Conservation (phyloP, 2,797 vertebrate genomes). For the Liasis olivaceus region DNA sequence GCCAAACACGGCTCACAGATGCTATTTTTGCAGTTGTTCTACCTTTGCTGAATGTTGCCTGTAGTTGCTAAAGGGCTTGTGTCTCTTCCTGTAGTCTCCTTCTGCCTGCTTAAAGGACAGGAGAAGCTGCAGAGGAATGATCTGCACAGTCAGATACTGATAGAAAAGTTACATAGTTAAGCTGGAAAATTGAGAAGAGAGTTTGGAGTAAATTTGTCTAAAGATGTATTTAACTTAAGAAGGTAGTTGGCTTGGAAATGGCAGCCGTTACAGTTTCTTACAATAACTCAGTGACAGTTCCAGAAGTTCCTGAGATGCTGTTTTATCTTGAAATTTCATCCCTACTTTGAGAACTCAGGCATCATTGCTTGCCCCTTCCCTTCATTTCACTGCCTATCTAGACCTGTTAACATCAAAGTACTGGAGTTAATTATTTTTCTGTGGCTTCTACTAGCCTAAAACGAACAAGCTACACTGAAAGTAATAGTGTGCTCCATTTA, state of each 20-base stretch:
- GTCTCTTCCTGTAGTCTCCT: not conserved
- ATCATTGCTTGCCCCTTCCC: not conserved
- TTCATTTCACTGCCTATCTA: conserved; percentile 15
- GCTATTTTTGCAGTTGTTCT: no score
- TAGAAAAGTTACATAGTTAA: not conserved
- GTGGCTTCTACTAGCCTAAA: not conserved
- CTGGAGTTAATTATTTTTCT: conserved; percentile 26
- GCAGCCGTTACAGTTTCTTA: not conserved
- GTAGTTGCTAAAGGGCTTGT: no score
- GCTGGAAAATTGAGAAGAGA: not conserved
- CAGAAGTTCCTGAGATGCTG: not conserved
- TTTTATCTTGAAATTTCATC: conserved; percentile 18
- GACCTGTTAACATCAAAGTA: conserved; percentile 44
- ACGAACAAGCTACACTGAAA: conserved; percentile 26
- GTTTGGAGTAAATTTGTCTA: not conserved
- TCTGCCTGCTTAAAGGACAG: not conserved
- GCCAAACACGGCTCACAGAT: no score
- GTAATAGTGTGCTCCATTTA: conserved; percentile 17
- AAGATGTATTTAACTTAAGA: not conserved
- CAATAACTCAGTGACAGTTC: not conserved
- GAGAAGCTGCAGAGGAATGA: not conserved
- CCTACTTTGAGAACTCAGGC: not conserved
- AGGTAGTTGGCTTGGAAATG: no score
- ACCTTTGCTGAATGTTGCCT: no score
- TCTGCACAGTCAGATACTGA: not conserved